Conservation (phyloP, 2,797 vertebrate genomes). For the Syngnathus rostellatus region DNA sequence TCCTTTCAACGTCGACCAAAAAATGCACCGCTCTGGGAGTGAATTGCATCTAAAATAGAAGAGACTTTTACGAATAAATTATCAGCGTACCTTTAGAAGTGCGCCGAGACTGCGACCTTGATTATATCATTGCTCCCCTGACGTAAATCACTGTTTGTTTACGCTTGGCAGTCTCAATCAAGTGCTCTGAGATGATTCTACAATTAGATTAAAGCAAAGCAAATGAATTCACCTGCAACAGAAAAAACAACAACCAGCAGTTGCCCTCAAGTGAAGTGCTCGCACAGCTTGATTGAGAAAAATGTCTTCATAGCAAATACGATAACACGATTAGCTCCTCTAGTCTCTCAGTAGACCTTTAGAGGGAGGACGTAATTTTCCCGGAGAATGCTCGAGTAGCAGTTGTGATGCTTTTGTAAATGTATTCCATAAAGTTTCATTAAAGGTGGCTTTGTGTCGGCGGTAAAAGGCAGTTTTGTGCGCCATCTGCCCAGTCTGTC, state of each 20-base stretch:
- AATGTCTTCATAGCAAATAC: slow-evolving; percentile 32
- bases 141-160: slow-evolving; percentile 8
- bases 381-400: slow-evolving; percentile 20
- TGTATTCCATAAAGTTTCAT: slow-evolving; percentile 54
- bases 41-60: not conserved
- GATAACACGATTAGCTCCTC: slow-evolving; percentile 50
- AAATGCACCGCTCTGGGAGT: not conserved
- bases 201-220: slow-evolving; percentile 43
- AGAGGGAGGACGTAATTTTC: slow-evolving; percentile 36
- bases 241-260: slow-evolving; percentile 5
- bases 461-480: slow-evolving; percentile 23
- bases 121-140: not conserved
- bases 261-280: slow-evolving; percentile 26
- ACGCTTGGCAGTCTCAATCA: slow-evolving; percentile 9
- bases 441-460: slow-evolving; percentile 40
- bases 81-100: not conserved
- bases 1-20: not conserved
- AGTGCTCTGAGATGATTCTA: slow-evolving; percentile 19
- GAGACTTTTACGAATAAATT: slow-evolving; percentile 1
- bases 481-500: slow-evolving; percentile 34
- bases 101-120: not conserved
- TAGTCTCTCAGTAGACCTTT: slow-evolving; percentile 42
- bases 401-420: slow-evolving; percentile 27
- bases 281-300: slow-evolving; percentile 21
- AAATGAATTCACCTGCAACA: slow-evolving; percentile 35